Conservation (phyloP, 1,140 invertebrate species). For the Drosophila insularis region DNA sequence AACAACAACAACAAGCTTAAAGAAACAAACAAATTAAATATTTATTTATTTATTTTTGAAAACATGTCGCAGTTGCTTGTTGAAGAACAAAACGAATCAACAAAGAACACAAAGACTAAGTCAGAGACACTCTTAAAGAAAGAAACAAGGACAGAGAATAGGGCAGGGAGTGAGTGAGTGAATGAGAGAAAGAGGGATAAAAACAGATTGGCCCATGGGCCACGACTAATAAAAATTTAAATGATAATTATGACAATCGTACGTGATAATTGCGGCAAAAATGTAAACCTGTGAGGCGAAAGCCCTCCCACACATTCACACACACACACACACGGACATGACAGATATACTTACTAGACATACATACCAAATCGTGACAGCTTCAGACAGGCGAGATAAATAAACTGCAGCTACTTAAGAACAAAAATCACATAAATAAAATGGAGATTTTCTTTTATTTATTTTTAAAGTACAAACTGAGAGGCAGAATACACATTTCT, state of each 20-base stretch:
- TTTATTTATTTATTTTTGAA: constrained; percentile 31
- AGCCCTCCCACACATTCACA: constrained; percentile 43
- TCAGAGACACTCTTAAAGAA: constrained; percentile 3
- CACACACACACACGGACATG: constrained; percentile 1
- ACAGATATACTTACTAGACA: constrained; percentile 21
- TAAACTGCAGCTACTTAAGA: constrained; percentile 58
- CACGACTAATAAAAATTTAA: constrained; percentile 72
- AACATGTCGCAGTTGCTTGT: constrained; percentile 44
- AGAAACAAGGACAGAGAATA: neutral
- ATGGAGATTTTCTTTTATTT: constrained; percentile 73
- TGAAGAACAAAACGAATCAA: neutral
- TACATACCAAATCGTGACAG: constrained; percentile 57
- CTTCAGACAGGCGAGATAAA: constrained; percentile 53
- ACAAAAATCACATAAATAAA: constrained; percentile 58
- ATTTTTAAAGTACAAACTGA: constrained; percentile 67
- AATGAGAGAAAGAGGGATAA: neutral
- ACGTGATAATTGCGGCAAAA: constrained; percentile 81
- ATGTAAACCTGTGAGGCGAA: constrained; percentile 21
- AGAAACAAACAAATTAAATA: constrained; percentile 50
- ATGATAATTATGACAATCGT: constrained; percentile 82
- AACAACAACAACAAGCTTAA: constrained; percentile 6
- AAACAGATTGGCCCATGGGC: constrained; percentile 45
- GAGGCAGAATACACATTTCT: constrained; percentile 17
- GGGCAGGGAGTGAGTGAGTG: neutral
- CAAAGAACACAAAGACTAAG: constrained; percentile 42